These are phyloP conservation scores for Rotaria macrura DNA, from an alignment of 2,888 invertebrate species.

Conservation along the genomic window DNA sequence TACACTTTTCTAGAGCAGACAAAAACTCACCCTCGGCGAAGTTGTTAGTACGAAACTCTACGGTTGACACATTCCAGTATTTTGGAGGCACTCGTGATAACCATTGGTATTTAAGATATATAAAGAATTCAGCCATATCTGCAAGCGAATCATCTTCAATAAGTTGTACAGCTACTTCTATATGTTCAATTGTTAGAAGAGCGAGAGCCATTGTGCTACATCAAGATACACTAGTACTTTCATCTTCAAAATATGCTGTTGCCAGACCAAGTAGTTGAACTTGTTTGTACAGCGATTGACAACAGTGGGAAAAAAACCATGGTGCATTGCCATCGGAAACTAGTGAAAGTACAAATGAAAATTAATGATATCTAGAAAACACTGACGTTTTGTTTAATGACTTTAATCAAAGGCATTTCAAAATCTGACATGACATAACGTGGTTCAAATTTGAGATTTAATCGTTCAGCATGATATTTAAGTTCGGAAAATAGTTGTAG, in stretches of 20 bases:
- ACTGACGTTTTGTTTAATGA: neutral
- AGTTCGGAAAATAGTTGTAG: neutral
- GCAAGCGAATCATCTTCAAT: too few species aligned
- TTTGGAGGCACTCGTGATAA: too few species aligned
- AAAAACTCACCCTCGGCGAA: too few species aligned
- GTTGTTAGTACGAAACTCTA: too few species aligned
- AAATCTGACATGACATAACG: neutral
- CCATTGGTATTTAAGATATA: too few species aligned
- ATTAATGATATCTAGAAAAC: too few species aligned
- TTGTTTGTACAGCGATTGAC: neutral
- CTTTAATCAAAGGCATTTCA: neutral
- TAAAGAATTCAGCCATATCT: too few species aligned
- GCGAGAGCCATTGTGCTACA: neutral
- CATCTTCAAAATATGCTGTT: neutral
- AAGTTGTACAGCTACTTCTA: too few species aligned
- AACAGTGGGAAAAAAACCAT: neutral
- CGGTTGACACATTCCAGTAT: too few species aligned
- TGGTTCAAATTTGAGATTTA: neutral
- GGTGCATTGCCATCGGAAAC: neutral
- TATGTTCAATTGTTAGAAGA: neutral
- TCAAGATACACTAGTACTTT: neutral
- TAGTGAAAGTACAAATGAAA: neutral
- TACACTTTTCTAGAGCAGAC: too few species aligned
- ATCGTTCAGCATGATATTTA: neutral
- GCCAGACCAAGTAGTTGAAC: neutral